Evolutionary conservation across 1,140 invertebrate species (phyloP), one percentile per base, ranked within the genome.

Genomic region (Bombus pascuorum): DNA sequence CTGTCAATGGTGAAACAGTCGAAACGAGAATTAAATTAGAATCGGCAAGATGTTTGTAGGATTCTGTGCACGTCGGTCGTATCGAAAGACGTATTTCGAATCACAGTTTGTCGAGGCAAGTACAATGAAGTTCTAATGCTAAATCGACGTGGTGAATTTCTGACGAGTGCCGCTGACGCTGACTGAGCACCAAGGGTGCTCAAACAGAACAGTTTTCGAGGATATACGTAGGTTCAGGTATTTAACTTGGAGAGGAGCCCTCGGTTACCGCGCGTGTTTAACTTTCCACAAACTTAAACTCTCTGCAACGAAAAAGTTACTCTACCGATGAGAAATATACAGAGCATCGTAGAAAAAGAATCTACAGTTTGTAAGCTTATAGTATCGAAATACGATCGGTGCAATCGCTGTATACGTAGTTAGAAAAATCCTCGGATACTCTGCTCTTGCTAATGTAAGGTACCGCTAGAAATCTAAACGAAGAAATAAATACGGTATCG

Each of bases 111-210:
- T 13, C 39, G 28, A 28, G 5, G 25, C 18, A 3, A 3, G 75
- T 59, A 77, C 75, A 77, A 77, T 65, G 75, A 37, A 44, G 28
- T 77, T 62, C 37, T 65, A 77, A 77, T 77, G 59, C 59, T 65
- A 42, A 77, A 77, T 77, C 57, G 75, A 42, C 57, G 34, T 32
- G 42, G 65, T 77, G 75, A 77, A 77, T 77, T 65, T 65, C 37
- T 65, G 57, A 65, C 57, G 37, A 77, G 75, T 65, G 57, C 25
- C 57, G 28, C 4, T 42, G 57, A 77, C 39, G 53, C 57, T 65
- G 57, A 77, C 75, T 42, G 57, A 77, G 75, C 34, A 77, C 75
- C 37, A 25, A 77, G 75, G 28, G 37, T 42, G 57, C 75, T 77
- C 28, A 12, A 42, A 77, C 75, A 3, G 32, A 77, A 22, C 57